Base-by-base conservation (phyloP, 1,140 invertebrate species). In the Meloidogyne exigua region DNA sequence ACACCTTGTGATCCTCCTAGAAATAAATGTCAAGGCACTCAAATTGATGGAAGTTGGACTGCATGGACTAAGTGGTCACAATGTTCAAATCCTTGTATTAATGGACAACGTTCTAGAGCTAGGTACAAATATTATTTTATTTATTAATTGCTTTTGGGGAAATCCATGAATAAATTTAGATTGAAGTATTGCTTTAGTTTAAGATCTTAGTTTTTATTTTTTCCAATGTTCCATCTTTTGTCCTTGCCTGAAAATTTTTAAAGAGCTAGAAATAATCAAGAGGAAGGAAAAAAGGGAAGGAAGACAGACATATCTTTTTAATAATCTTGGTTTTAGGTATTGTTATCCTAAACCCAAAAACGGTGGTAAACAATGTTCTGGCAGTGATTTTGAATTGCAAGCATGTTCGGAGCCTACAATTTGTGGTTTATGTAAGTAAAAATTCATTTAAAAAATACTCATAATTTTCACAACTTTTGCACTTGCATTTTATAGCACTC, bases 331-430 rank as follows among this genome's bases (percentile, higher is more conserved):
- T 57, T 76, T 28, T 25, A 78, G 84, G 0, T 89, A 90, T 3
- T 96, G 94, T 85, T 91, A 93, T 86, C 94, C 94, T 0, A 88
- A 89, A n/a, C 93, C 94, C 0, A 89, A 90, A 64, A 91, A 93
- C 85, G 93, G 92, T 0, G 95, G 95, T 3, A 87, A 88, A 13
- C 71, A 80, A 57, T 91, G 90, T 78, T 64, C 82, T 26, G 89
- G 89, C 7, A 77, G 74, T 36, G 83, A 88, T 66, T 87, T 87
- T 76, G 85, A 87, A 74, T 69, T 82, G 69, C 81, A 80, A 91
- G 21, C 25, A 12, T 73, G 72, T 28, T 73, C 72, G 44, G 36
- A 23, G n/a, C 44, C 66, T 66, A 12, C 68, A 23, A 36, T 80
- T 68, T 63, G 32, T 68, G 65, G 10, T 13, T 44, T 57, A 36